Conservation (phyloP, 2,113 vertebrate genomes). For the Grammomys surdaster region DNA sequence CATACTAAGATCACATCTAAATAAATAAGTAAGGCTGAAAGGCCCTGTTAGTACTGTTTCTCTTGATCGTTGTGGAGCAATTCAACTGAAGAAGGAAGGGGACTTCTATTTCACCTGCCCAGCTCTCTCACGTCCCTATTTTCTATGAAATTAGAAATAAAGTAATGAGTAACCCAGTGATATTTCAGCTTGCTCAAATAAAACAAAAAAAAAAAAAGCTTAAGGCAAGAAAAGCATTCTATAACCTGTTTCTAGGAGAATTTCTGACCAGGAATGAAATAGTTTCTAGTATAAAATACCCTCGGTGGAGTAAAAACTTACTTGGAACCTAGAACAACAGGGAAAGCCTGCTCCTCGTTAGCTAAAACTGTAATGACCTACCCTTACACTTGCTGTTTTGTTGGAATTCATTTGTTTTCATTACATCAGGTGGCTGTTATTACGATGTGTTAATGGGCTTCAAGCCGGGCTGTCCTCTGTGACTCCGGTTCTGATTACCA, state of each 20-base stretch:
- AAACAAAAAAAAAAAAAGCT: constrained; percentile 29
- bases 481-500: constrained; percentile 71
- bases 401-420: constrained; percentile 80
- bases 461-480: constrained; percentile 77
- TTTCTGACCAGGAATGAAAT: constrained; percentile 72
- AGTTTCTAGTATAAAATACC: constrained; percentile 67
- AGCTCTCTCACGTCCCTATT: background rate
- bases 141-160: constrained; percentile 53
- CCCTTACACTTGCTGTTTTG: constrained; percentile 76
- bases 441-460: constrained; percentile 84
- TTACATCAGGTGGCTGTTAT: constrained; percentile 83
- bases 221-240: constrained; percentile 68
- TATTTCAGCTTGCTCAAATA: constrained; percentile 66
- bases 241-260: constrained; percentile 69
- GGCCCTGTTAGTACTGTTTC: background rate
- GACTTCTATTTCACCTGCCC: background rate
- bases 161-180: constrained; percentile 43
- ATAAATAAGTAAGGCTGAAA: background rate
- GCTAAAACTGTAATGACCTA: constrained; percentile 67
- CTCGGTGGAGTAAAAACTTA: constrained; percentile 61
- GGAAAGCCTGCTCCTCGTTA: constrained; percentile 78
- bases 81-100: background rate
- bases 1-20: background rate
- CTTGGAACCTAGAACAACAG: constrained; percentile 70
- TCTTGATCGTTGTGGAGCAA: background rate